Percentiles rank a stretch among this genome's conserved stretches.
phyloP scores from a whole-genome alignment of 2,888 invertebrate species.

The Odontothrips loti region DNA sequence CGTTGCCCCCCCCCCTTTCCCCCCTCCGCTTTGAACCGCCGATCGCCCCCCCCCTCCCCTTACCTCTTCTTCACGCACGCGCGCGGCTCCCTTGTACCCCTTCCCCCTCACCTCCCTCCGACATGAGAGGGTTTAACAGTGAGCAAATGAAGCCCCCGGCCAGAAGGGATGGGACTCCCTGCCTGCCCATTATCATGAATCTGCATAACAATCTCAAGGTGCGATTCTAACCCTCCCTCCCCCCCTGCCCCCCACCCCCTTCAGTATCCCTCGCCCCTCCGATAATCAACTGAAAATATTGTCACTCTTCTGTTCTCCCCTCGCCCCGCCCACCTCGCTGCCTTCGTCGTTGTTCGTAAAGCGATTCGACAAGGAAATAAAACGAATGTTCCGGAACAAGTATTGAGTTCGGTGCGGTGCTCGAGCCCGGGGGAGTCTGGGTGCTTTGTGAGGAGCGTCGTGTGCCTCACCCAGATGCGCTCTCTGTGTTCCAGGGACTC shows the following conservation, averaged over 20 bases:
- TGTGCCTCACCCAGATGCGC: no score
- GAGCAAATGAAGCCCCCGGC: slow-evolving; percentile 9
- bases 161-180: not conserved
- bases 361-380: no score
- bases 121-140: slow-evolving; percentile 20
- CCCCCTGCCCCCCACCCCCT: not conserved
- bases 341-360: no score
- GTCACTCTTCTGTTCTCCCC: no score
- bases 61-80: not conserved
- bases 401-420: no score
- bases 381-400: no score
- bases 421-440: no score
- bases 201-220: slow-evolving; percentile 22
- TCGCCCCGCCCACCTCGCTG: not conserved
- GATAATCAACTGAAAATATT: no score
- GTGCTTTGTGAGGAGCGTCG: no score
- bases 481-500: not conserved
- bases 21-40: not conserved
- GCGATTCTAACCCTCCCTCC: not conserved
- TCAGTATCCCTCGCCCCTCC: not conserved
- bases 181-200: not conserved
- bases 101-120: not conserved
- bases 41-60: not conserved
- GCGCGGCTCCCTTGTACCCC: not conserved
- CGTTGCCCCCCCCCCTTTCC: not conserved